These are phyloP conservation scores for Poecilia latipinna DNA, from an alignment of 2,113 vertebrate genomes.

Conservation along the genomic window DNA sequence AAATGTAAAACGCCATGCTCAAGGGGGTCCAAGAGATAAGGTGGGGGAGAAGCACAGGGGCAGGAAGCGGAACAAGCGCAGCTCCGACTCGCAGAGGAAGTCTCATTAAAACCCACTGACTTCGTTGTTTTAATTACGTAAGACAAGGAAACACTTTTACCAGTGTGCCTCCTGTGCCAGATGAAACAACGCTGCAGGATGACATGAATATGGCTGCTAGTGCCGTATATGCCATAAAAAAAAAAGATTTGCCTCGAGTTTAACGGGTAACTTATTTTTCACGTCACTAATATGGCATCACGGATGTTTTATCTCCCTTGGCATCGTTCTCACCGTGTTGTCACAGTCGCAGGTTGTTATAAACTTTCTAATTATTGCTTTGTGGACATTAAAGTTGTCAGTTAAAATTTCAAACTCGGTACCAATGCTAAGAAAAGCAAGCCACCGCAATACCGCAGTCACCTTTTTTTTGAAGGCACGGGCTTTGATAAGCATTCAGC, in stretches of 20 bases:
- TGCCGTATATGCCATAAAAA: too few species aligned
- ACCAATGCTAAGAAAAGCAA: too few species aligned
- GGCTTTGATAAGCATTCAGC: too few species aligned
- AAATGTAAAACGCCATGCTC: conserved; percentile 82
- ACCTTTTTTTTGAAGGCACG: too few species aligned
- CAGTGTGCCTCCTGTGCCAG: not conserved
- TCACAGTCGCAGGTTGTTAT: not conserved
- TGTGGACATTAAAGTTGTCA: too few species aligned
- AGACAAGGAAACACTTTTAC: conserved; percentile 13
- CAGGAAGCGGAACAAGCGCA: conserved; percentile 65
- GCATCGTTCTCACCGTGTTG: not conserved
- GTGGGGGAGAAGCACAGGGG: conserved; percentile 47
- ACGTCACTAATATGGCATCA: not conserved
- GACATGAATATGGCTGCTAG: not conserved
- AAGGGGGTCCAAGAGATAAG: conserved; percentile 74
- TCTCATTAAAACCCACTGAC: conserved; percentile 53
- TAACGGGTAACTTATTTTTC: not conserved
- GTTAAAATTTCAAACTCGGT: too few species aligned
- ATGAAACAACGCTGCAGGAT: too few species aligned
- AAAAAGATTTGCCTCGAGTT: not conserved
- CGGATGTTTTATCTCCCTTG: not conserved
- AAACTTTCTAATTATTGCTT: not conserved
- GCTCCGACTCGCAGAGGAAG: conserved; percentile 41
- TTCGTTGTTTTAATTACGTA: conserved; percentile 73
- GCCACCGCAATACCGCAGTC: too few species aligned